A percentile compares a stretch with the other conserved stretches of the same genome.
phyloP scores from a whole-genome alignment of 2,797 vertebrate species.

The Artibeus lituratus region DNA sequence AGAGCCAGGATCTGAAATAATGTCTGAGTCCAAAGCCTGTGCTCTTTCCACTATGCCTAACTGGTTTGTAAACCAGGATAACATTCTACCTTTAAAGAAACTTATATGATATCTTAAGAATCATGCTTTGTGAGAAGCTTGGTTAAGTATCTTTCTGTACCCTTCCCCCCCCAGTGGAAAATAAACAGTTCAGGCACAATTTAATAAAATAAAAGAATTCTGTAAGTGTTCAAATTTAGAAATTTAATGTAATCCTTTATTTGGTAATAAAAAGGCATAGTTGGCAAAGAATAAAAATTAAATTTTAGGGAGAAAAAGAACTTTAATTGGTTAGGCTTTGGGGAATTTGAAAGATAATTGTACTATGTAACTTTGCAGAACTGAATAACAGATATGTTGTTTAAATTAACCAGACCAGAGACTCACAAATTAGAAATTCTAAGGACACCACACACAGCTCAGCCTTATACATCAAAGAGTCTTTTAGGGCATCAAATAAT shows the following conservation, averaged over 20 bases:
- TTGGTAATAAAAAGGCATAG: constrained; percentile 41
- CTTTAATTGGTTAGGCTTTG: constrained; percentile 36
- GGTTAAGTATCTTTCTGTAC: neutral
- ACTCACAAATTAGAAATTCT: constrained; percentile 50
- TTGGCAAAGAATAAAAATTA: constrained; percentile 42
- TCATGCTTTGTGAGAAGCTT: constrained; percentile 29
- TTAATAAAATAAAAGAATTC: constrained; percentile 27
- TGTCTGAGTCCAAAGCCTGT: neutral
- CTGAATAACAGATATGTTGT: constrained; percentile 17
- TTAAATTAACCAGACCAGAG: constrained; percentile 46
- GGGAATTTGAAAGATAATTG: constrained; percentile 44
- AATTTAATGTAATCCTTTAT: constrained; percentile 34
- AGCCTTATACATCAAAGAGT: neutral
- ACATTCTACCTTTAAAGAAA: constrained; percentile 41
- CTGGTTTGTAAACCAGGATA: constrained; percentile 4
- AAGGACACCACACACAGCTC: neutral
- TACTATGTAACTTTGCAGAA: neutral
- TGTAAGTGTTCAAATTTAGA: constrained; percentile 15
- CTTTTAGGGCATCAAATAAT: constrained; percentile 28
- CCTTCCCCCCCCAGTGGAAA: neutral
- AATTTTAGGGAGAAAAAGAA: neutral
- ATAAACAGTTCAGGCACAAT: neutral
- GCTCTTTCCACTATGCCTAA: constrained; percentile 3
- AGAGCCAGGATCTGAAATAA: constrained; percentile 40
- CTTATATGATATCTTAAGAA: constrained; percentile 26